These are phyloP conservation scores for Zenarchopterus dispar DNA, from an alignment of 2,797 vertebrate species.

Conservation along the genomic window DNA sequence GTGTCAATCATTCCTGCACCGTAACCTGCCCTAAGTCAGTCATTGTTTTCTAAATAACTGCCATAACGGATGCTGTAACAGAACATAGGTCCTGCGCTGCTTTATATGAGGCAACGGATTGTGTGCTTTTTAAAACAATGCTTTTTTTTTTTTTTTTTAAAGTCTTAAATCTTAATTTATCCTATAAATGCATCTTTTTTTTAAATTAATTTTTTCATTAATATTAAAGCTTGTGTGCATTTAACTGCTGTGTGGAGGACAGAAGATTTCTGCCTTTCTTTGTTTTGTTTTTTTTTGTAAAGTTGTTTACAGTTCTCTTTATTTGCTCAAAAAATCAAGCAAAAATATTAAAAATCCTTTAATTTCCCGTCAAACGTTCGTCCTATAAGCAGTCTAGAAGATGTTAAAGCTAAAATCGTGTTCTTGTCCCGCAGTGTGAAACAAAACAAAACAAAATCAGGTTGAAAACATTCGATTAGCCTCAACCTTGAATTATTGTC, in stretches of 20 bases:
- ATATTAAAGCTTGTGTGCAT: not conserved
- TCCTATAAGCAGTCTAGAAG: not conserved
- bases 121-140: too few relatives aligned
- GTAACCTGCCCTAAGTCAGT: constrained; percentile 59
- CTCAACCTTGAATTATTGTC: too few relatives aligned
- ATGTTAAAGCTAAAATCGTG: not conserved
- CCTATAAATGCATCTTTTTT: not conserved
- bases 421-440: not conserved
- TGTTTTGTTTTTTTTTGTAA: not conserved
- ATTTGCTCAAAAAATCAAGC: not conserved
- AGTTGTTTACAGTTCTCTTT: not conserved
- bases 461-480: too few relatives aligned
- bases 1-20: constrained; percentile 67
- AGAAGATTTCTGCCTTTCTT: not conserved
- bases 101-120: constrained; percentile 1
- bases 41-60: constrained; percentile 57
- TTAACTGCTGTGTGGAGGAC: too few relatives aligned
- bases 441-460: too few relatives aligned
- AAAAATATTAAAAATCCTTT: not conserved
- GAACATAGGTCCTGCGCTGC: constrained; percentile 8
- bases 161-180: constrained; percentile 5
- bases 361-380: not conserved
- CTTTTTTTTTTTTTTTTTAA: not conserved
- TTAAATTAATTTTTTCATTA: too few relatives aligned
- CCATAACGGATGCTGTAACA: constrained; percentile 30